phyloP scores from a whole-genome alignment of 2,797 vertebrate genomes.

The Thamnophis elegans region DNA sequence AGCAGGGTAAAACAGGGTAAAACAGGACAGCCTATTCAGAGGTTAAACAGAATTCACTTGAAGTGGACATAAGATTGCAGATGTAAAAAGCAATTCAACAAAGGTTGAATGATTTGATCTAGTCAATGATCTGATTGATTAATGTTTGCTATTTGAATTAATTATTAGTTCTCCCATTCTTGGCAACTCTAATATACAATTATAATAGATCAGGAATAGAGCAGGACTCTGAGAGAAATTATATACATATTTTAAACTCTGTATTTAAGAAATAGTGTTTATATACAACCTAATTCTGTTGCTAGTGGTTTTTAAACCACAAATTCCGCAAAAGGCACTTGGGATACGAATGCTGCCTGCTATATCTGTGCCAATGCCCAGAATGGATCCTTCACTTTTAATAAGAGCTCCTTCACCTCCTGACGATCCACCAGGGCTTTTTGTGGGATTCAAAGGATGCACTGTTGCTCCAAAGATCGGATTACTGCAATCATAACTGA shows the following conservation, averaged over 20 bases:
- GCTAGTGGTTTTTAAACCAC: constrained; percentile 72
- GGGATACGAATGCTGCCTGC: constrained; percentile 78
- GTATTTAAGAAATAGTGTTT: not conserved
- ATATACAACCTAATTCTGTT: constrained; percentile 72
- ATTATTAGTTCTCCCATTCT: not conserved
- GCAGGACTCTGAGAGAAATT: not conserved
- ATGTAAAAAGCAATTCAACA: not conserved
- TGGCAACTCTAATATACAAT: not conserved
- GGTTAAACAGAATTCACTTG: not conserved
- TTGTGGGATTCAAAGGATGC: constrained; percentile 81
- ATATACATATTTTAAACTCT: not conserved
- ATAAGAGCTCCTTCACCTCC: constrained; percentile 78
- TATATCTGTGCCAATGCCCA: constrained; percentile 75
- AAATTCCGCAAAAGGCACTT: constrained; percentile 77
- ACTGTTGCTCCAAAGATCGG: constrained; percentile 82
- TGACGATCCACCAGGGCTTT: constrained; percentile 84
- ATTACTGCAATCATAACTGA: constrained; percentile 89
- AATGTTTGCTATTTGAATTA: not conserved
- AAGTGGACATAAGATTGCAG: not conserved
- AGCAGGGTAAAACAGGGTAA: not conserved
- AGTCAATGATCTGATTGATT: not conserved
- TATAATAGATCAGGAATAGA: not conserved
- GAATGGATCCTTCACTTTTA: constrained; percentile 70
- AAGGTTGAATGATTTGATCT: not conserved
- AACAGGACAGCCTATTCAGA: not conserved